Conservation (phyloP, 2,113 vertebrate genomes). For the Tychaedon coryphoeus region DNA sequence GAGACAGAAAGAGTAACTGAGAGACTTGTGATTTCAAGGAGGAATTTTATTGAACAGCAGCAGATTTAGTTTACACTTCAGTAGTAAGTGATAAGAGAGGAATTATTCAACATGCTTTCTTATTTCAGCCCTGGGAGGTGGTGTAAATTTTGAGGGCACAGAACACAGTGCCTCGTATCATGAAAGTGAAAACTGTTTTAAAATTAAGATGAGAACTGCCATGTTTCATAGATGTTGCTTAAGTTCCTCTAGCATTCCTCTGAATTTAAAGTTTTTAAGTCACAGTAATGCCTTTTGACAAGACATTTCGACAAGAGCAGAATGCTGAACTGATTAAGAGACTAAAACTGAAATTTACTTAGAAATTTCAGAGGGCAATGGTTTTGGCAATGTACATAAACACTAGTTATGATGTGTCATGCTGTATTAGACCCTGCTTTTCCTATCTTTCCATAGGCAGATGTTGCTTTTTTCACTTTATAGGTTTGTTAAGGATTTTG, state of each 20-base stretch:
- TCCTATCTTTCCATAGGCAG: constrained; percentile 40
- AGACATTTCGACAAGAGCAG: neutral
- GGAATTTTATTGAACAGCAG: constrained; percentile 47
- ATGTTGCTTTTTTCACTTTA: constrained; percentile 35
- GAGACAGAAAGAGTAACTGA: constrained; percentile 58
- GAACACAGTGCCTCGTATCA: neutral
- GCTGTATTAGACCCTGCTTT: constrained; percentile 23
- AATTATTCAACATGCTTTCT: constrained; percentile 37
- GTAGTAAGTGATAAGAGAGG: constrained; percentile 20
- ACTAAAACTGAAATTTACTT: constrained; percentile 40
- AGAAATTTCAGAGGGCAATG: neutral
- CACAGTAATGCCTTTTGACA: neutral
- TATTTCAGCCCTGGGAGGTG: neutral
- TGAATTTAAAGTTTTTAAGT: neutral
- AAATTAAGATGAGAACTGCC: constrained; percentile 22
- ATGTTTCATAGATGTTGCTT: neutral
- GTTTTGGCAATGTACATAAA: constrained; percentile 37
- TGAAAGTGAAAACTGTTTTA: constrained; percentile 21
- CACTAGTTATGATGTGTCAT: constrained; percentile 50
- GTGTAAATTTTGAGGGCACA: neutral
- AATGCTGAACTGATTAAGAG: constrained; percentile 24
- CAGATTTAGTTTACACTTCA: constrained; percentile 64
- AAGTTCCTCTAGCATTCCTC: neutral
- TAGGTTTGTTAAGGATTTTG: constrained; percentile 22
- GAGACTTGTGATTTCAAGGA: constrained; percentile 41